These are phyloP conservation scores for Otolemur crassicaudatus DNA, from an alignment of 2,797 vertebrate genomes.

Conservation along the genomic window DNA sequence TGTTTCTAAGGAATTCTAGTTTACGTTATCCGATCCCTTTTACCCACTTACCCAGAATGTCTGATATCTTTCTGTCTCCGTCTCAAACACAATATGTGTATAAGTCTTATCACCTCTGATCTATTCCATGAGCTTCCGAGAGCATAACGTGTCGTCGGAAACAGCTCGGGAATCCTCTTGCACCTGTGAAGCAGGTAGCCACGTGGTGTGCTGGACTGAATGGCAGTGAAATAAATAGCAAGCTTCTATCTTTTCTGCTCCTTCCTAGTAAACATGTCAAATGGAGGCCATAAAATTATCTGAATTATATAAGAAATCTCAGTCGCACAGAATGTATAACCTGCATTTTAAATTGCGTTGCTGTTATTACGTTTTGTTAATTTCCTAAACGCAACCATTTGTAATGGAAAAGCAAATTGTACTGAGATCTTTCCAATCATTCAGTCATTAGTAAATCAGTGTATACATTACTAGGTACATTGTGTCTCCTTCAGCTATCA, in stretches of 20 bases:
- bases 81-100: not conserved
- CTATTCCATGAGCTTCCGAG: not conserved
- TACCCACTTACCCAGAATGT: not conserved
- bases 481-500: not conserved
- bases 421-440: not conserved
- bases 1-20: not conserved
- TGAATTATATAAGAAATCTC: constrained; percentile 23
- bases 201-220: not conserved
- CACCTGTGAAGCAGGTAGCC: not conserved
- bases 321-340: not conserved
- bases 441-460: not conserved
- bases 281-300: not conserved
- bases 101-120: not conserved
- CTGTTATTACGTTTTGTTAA: constrained; percentile 33
- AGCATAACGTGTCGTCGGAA: not conserved
- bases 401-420: not conserved
- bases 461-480: not conserved
- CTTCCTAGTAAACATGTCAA: not conserved
- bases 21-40: not conserved
- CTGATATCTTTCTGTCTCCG: not conserved
- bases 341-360: constrained; percentile 16
- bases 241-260: not conserved
- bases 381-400: constrained; percentile 23
- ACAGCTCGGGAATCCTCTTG: not conserved
- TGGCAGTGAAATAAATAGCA: constrained; percentile 32